Evolutionary conservation across 2,797 vertebrate genomes (phyloP).

Genomic region (Myripristis jacobus): DNA sequence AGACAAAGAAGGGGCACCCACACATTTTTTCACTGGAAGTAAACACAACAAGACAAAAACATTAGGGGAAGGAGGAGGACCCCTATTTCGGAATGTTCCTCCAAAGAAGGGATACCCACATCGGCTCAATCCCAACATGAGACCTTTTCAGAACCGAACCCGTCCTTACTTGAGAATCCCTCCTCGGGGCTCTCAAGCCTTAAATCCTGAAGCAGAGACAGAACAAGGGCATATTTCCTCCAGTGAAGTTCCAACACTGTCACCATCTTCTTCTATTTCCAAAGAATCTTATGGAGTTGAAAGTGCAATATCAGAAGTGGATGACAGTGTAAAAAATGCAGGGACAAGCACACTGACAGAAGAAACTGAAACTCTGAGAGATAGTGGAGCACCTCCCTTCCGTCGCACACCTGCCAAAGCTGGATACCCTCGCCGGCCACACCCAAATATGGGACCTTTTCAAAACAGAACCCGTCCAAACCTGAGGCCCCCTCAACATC

Average conservation of each 20-base stretch:
- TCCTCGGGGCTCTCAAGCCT: constrained; percentile 11
- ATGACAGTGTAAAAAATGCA: not conserved
- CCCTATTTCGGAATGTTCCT: constrained; percentile 6
- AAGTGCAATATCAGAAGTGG: not conserved
- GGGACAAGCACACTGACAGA: not conserved
- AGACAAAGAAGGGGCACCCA: not conserved
- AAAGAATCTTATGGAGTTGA: constrained; percentile 4
- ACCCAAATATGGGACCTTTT: constrained; percentile 23
- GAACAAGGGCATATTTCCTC: constrained; percentile 10
- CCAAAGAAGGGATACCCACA: constrained; percentile 15
- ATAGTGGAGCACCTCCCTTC: constrained; percentile 8
- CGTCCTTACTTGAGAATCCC: constrained; percentile 12
- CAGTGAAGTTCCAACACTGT: not conserved
- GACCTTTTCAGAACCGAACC: constrained; percentile 51
- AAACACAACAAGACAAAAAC: constrained; percentile 34
- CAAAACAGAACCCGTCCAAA: constrained; percentile 62
- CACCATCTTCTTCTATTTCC: not conserved
- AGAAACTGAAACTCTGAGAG: constrained; percentile 27
- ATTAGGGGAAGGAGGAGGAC: constrained; percentile 11
- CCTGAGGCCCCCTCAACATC: constrained; percentile 47
- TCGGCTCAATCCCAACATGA: constrained; percentile 11
- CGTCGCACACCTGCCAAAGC: constrained; percentile 28
- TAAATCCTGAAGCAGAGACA: constrained; percentile 18
- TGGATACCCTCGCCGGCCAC: constrained; percentile 11
- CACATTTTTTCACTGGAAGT: not conserved